Evolutionary conservation across 2,888 invertebrate genomes (phyloP), one percentile per base, ranked within the genome.

Genomic region (Saturnia japonica): DNA sequence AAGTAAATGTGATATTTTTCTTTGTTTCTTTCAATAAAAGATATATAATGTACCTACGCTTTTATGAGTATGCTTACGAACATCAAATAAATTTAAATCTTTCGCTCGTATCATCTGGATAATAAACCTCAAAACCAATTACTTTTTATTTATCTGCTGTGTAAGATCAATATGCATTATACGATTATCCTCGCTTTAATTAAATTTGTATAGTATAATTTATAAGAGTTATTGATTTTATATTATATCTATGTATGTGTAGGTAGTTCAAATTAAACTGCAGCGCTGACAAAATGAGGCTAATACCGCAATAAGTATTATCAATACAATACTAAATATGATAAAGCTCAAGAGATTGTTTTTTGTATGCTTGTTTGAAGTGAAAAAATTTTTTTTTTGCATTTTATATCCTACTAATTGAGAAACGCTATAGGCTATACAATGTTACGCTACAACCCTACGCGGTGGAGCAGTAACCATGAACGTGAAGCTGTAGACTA

Each of bases 71-170:
- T 14, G 25, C 11, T 54, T 54, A 25, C 14, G 57, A 57, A 28
- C 57, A 25, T 57, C 57, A 25, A 57, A 57, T 57, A 57, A 57
- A 57, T 25, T 25, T 57, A 57, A 57, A 57, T 25, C 25, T 57
- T 25, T 57, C 57, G 11, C 25, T 57, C 57, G n/a, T 16, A 64
- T 64, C n/a, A 64, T 64, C 40, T 64, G 40, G 64, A 64, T 64
- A 64, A 64, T 64, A 64, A 64, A 64, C 40, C 40, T n/a, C 64
- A 64, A 40, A 64, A 64, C 40, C 64, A 64, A 64, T 64, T 62
- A 62, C 60, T 40, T 64, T 57, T 40, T 64, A 40, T 40, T 40
- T 64, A 16, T 64, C 9, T 22, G 40, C n/a, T 64, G 1, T 57
- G 34, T 40, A n/a, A 34, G 64, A 64, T 19, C 16, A 64, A 64